Evolutionary conservation across 2,797 vertebrate genomes (phyloP), one percentile per base, ranked within the genome.

Genomic region (Thripadectes ignobilis): DNA sequence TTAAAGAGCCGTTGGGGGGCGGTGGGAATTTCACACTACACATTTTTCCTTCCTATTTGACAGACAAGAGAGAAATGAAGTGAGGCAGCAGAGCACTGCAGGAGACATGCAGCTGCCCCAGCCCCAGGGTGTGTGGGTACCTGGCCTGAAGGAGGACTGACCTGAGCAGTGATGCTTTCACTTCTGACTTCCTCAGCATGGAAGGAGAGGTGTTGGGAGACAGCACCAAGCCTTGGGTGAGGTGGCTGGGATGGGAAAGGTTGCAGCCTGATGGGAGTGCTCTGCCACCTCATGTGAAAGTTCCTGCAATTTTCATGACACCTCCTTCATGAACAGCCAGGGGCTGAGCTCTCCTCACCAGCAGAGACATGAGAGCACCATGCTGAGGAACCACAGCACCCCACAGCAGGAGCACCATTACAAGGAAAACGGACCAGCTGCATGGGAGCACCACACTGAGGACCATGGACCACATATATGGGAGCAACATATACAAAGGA

Each of bases 71-170:
- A 57, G 22, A 76, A 62, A 39, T 23, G 1, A 68, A 55, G 26
- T 0, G 0, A 52, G 49, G 51, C 22, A 68, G 54, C 30, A 67
- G 36, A 80, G 69, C 9, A 2, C 36, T 51, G 48, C 52, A 63
- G 66, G 34, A 87, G 38, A 54, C 43, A 49, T 13, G 0, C 49
- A 78, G 48, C 45, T 3, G 2, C 20, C 29, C 10, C 13, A 49
- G 49, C 34, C 16, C 1, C 36, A 54, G 30, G 9, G 2, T 1
- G 0, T 43, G 36, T n/a, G 54, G 16, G n/a, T 30, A 46, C 20
- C 26, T 36, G 54, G 3, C 12, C 45, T 23, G 62, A 41, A 67
- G 30, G 7, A 77, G 15, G 13, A 51, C 52, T 72, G 81, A 23
- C 10, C 10, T 3, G 1, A 17, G 41, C 19, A 59, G 39, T 0